Conservation (phyloP, 2,797 vertebrate genomes). For the Sitta carolinensis region DNA sequence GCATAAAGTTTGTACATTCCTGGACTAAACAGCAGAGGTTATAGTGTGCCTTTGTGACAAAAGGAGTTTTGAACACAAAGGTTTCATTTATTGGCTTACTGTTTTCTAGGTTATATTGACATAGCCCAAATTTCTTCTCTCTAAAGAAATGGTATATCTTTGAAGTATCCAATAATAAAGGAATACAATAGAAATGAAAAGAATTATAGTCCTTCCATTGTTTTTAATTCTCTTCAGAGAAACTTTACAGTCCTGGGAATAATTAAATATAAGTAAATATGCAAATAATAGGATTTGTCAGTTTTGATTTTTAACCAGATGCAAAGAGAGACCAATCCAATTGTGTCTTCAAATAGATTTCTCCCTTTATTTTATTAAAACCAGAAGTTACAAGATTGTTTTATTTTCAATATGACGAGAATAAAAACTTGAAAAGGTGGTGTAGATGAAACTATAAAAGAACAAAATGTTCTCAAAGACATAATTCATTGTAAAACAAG, state of each 20-base stretch:
- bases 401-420: not conserved
- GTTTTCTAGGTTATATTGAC: not conserved
- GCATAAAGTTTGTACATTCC: not conserved
- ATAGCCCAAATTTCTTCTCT: not conserved
- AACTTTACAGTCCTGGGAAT: not conserved
- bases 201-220: not conserved
- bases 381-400: constrained; percentile 7
- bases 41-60: not conserved
- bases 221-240: constrained; percentile 8
- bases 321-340: constrained; percentile 15
- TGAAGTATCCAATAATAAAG: not conserved
- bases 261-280: constrained; percentile 43
- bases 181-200: not conserved
- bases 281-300: constrained; percentile 2
- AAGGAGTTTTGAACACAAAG: not conserved
- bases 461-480: not conserved
- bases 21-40: not conserved
- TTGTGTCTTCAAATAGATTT: constrained; percentile 23
- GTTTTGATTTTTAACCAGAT: constrained; percentile 28
- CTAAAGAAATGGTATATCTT: not conserved
- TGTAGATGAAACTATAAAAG: not conserved
- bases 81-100: not conserved
- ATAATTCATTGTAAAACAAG: not conserved
- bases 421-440: constrained; percentile 23
- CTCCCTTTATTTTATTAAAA: constrained; percentile 33